A percentile compares a stretch with the other conserved stretches of the same genome.
phyloP scores from a whole-genome alignment of 2,888 invertebrate species.

The Thereva nobilitata region DNA sequence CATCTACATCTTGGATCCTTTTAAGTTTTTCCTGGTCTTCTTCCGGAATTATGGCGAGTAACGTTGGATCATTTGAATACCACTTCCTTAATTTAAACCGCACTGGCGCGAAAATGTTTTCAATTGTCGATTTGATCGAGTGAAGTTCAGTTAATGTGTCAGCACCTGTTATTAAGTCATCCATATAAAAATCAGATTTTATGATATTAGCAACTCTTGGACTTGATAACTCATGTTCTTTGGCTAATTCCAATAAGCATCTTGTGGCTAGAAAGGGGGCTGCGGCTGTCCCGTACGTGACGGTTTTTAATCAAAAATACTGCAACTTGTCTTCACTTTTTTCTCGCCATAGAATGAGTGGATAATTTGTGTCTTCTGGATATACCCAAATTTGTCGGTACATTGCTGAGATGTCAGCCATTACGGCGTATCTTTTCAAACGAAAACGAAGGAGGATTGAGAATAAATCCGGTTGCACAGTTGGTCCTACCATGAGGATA shows the following conservation, averaged over 20 bases:
- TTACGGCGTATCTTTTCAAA: conserved; percentile 46
- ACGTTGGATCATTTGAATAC: neutral
- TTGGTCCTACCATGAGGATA: conserved; percentile 37
- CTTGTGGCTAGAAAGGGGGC: conserved; percentile 18
- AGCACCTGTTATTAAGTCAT: conserved; percentile 13
- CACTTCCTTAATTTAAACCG: conserved; percentile 11
- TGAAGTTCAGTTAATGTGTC: conserved; percentile 5
- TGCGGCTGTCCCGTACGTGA: conserved; percentile 4
- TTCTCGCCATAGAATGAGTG: conserved; percentile 49
- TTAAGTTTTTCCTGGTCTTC: conserved; percentile 2
- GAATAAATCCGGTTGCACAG: conserved; percentile 45
- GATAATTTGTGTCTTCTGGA: conserved; percentile 44
- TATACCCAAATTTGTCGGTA: conserved; percentile 46
- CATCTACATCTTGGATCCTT: neutral
- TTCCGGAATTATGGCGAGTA: neutral
- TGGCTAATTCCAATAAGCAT: conserved; percentile 31
- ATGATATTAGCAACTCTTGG: neutral
- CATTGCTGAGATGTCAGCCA: conserved; percentile 42
- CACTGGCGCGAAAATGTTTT: neutral
- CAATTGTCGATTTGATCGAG: neutral
- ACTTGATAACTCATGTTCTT: conserved; percentile 15
- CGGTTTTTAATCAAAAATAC: conserved; percentile 4
- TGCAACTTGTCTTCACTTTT: conserved; percentile 39
- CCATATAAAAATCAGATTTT: conserved; percentile 15
- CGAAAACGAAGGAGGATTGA: conserved; percentile 47